Percentiles rank a stretch among this genome's conserved stretches.
Conservation (phyloP, 2,888 invertebrate genomes). For the Agrotis segetum region DNA sequence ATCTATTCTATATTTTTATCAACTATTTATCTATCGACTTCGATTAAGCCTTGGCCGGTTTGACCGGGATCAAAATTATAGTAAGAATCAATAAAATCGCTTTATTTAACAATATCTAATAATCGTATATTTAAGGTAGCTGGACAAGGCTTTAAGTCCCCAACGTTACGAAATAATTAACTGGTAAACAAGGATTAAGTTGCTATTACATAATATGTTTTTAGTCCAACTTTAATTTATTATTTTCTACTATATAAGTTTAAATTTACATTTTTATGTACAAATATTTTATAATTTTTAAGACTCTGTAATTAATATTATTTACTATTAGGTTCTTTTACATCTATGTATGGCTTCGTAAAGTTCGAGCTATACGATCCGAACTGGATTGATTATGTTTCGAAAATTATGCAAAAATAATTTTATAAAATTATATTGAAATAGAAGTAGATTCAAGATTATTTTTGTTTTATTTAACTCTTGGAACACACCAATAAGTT, state of each 20-base stretch:
- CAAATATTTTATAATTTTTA: conserved; percentile 42
- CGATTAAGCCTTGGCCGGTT: conserved; percentile 29
- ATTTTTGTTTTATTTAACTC: conserved; percentile 30
- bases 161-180: background rate
- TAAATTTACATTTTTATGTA: conserved; percentile 49
- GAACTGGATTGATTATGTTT: conserved; percentile 20
- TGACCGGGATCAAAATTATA: conserved; percentile 5
- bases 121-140: background rate
- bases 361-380: background rate
- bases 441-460: conserved; percentile 21
- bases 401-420: conserved; percentile 20
- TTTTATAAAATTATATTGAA: conserved; percentile 38
- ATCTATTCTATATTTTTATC: conserved; percentile 26
- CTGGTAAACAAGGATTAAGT: conserved; percentile 10
- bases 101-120: background rate
- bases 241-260: conserved; percentile 54
- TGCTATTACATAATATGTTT: conserved; percentile 23
- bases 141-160: conserved; percentile 20
- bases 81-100: background rate
- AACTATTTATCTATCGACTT: conserved; percentile 55
- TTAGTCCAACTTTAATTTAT: conserved; percentile 35
- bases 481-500: no score
- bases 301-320: conserved; percentile 28
- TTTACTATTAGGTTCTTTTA: conserved; percentile 23
- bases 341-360: conserved; percentile 13